phyloP scores from a whole-genome alignment of 2,113 vertebrate species.

The Polypterus senegalus region DNA sequence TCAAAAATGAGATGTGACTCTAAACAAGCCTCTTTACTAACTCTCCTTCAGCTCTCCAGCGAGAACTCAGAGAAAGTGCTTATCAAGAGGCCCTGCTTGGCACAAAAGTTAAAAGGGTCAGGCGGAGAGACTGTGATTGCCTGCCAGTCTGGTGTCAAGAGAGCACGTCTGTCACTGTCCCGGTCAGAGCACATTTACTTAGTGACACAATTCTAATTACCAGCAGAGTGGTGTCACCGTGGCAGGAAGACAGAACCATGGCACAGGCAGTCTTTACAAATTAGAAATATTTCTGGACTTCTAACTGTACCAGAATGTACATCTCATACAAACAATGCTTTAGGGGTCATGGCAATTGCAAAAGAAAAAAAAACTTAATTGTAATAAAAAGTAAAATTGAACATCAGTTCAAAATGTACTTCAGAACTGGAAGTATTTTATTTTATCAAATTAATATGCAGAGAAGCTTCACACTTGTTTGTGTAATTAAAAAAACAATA shows the following conservation, averaged over 20 bases:
- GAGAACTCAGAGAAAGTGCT: slow-evolving; percentile 2
- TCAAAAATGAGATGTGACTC: slow-evolving; percentile 13
- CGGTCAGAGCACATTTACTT: slow-evolving; percentile 70
- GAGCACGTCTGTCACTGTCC: slow-evolving; percentile 49
- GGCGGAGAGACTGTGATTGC: slow-evolving; percentile 10
- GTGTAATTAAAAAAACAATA: too few relatives aligned
- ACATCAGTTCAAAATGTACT: not conserved
- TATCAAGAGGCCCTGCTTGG: slow-evolving; percentile 20
- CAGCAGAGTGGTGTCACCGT: slow-evolving; percentile 67
- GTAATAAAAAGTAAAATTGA: not conserved
- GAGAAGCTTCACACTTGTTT: too few relatives aligned
- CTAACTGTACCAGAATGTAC: not conserved
- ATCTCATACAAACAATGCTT: not conserved
- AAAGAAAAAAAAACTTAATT: not conserved
- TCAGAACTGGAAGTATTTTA: not conserved
- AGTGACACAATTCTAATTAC: slow-evolving; percentile 80
- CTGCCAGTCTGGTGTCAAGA: slow-evolving; percentile 17
- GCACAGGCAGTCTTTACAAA: slow-evolving; percentile 54
- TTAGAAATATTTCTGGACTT: slow-evolving; percentile 36
- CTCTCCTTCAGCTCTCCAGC: not conserved
- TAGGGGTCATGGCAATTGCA: not conserved
- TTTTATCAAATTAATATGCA: too few relatives aligned
- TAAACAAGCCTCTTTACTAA: not conserved
- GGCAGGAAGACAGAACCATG: slow-evolving; percentile 47
- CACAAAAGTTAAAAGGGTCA: slow-evolving; percentile 17